These are phyloP conservation scores for Elephas maximus DNA, from an alignment of 2,113 vertebrate genomes.

Conservation along the genomic window DNA sequence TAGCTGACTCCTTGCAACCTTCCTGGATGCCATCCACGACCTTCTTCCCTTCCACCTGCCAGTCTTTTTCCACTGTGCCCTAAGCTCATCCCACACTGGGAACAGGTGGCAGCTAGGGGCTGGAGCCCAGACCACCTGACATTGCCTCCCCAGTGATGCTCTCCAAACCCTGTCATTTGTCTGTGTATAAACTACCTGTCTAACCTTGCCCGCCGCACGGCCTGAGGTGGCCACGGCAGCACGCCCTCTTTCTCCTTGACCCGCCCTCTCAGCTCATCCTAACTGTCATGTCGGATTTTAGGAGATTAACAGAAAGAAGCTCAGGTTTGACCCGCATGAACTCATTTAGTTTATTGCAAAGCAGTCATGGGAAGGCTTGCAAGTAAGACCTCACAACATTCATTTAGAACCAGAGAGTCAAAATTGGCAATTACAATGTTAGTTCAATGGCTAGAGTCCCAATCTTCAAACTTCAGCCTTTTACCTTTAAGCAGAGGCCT, in stretches of 20 bases:
- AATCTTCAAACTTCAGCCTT: too few relatives aligned
- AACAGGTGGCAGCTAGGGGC: accelerated
- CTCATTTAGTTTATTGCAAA: too few relatives aligned
- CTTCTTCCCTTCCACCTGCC: background rate
- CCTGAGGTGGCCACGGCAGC: accelerated
- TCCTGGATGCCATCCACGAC: accelerated
- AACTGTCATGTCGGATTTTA: too few relatives aligned
- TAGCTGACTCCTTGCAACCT: accelerated
- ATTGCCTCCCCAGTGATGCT: accelerated
- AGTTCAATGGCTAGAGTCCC: too few relatives aligned
- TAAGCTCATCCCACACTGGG: accelerated
- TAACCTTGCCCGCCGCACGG: accelerated
- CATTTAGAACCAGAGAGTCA: too few relatives aligned
- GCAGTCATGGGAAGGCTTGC: too few relatives aligned
- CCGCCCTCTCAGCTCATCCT: background rate
- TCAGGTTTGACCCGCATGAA: too few relatives aligned
- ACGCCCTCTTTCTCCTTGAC: accelerated
- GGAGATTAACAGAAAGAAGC: too few relatives aligned
- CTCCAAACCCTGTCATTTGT: accelerated
- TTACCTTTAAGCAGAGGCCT: too few relatives aligned
- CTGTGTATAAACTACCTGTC: background rate
- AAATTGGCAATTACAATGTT: too few relatives aligned
- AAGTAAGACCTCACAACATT: too few relatives aligned
- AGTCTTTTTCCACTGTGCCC: background rate
- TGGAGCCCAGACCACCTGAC: background rate